Evolutionary conservation across 2,113 vertebrate genomes (phyloP).

Genomic region (Agelaius phoeniceus): DNA sequence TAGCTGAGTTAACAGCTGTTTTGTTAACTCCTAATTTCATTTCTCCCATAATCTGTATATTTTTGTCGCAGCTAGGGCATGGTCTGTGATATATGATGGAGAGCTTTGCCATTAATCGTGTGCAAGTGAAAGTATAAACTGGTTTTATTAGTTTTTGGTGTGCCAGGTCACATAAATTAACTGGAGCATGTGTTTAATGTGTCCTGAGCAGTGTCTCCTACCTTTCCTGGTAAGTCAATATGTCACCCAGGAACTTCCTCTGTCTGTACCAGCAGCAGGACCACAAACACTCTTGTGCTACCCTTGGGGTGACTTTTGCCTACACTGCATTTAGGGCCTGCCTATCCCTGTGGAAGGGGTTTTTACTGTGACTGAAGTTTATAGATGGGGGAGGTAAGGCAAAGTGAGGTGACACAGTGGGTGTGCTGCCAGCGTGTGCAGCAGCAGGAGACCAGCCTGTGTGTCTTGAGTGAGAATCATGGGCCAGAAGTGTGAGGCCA

Average conservation of each 20-base stretch:
- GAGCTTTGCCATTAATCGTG: slow-evolving; percentile 71
- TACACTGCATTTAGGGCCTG: neutral
- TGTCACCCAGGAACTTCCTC: neutral
- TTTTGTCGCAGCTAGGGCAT: slow-evolving; percentile 48
- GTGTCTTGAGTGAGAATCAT: neutral
- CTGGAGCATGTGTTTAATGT: neutral
- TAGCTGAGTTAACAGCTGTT: slow-evolving; percentile 69
- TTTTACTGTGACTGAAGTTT: neutral
- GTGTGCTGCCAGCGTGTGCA: neutral
- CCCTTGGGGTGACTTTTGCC: neutral
- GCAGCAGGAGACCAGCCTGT: neutral
- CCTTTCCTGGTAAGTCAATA: neutral
- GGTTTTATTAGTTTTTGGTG: slow-evolving; percentile 61
- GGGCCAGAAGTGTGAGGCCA: neutral
- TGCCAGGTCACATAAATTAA: slow-evolving; percentile 58
- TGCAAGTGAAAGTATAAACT: slow-evolving; percentile 47
- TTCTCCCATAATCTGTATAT: slow-evolving; percentile 72
- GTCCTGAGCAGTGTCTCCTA: neutral
- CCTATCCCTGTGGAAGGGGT: neutral
- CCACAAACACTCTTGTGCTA: no score
- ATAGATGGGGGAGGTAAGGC: neutral
- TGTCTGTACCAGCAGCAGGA: neutral
- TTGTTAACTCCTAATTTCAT: slow-evolving; percentile 75
- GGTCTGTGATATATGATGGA: slow-evolving; percentile 64
- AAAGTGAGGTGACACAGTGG: neutral